A percentile compares a stretch with the other conserved stretches of the same genome.
These are phyloP conservation scores for Synanthedon formicaeformis DNA, from an alignment of 2,888 invertebrate species.

Conservation along the genomic window DNA sequence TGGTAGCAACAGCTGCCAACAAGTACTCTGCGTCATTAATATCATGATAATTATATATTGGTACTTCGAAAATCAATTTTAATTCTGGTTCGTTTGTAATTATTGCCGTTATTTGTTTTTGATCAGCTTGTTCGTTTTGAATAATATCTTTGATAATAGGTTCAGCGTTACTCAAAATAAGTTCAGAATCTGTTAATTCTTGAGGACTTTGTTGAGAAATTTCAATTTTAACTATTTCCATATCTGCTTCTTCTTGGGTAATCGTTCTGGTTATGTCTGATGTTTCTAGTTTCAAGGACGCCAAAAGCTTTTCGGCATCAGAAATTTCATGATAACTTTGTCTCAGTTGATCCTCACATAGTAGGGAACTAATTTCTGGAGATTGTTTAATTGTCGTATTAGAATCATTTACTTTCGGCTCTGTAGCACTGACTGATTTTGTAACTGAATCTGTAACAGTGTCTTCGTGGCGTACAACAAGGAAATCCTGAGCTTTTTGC, in stretches of 20 bases:
- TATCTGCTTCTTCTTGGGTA: no score
- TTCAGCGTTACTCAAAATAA: no score
- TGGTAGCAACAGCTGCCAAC: constrained; percentile 16
- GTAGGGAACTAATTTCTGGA: not conserved
- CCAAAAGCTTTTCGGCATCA: constrained; percentile 19
- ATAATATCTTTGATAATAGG: not conserved
- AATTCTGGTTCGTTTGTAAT: no score
- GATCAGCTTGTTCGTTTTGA: not conserved
- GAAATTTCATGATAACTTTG: constrained; percentile 14
- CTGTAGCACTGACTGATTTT: not conserved
- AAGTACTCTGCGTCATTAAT: constrained; percentile 25
- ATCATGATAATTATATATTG: constrained; percentile 19
- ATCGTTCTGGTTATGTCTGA: not conserved
- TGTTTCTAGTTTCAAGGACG: constrained; percentile 1
- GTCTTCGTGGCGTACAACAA: not conserved
- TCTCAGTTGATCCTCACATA: constrained; percentile 5
- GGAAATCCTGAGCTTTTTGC: not conserved
- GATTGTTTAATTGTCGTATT: not conserved
- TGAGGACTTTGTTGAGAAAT: constrained; percentile 3
- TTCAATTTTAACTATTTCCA: constrained; percentile 11
- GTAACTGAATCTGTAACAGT: not conserved
- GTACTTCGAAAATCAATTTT: constrained; percentile 8
- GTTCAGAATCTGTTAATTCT: no score
- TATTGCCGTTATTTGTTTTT: not conserved
- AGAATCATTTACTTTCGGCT: not conserved